Conservation (phyloP, 2,888 invertebrate genomes). For the Lasius fuliginosus region DNA sequence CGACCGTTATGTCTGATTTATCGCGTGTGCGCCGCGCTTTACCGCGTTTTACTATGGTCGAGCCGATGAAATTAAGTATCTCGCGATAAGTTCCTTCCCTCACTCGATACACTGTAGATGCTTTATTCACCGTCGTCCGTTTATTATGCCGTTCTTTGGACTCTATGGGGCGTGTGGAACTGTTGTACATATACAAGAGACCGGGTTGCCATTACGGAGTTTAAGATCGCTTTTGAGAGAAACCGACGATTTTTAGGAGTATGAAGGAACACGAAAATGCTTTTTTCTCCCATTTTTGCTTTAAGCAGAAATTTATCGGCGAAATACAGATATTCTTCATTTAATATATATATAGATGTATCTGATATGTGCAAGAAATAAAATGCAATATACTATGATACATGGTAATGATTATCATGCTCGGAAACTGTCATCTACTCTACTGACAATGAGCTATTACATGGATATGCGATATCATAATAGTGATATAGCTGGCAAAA, state of each 20-base stretch:
- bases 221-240: slow-evolving; percentile 13
- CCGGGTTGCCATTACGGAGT: neutral
- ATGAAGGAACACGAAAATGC: neutral
- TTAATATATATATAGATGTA: neutral
- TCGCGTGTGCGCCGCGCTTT: slow-evolving; percentile 61
- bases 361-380: neutral
- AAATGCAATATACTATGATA: neutral
- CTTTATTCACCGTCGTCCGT: slow-evolving; percentile 56
- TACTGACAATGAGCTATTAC: neutral
- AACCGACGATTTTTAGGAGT: neutral
- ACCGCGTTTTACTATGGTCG: slow-evolving; percentile 44
- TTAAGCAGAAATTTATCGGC: neutral
- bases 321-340: neutral
- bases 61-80: slow-evolving; percentile 64
- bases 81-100: slow-evolving; percentile 59
- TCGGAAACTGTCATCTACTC: neutral
- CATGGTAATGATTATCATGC: neutral
- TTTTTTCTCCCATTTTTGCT: neutral
- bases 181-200: neutral
- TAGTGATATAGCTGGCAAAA: neutral
- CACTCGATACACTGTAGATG: slow-evolving; percentile 9
- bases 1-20: slow-evolving; percentile 74
- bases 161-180: slow-evolving; percentile 7
- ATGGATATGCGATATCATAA: neutral
- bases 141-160: slow-evolving; percentile 16